Percentiles rank a stretch among this genome's conserved stretches.
Conservation (phyloP, 2,113 vertebrate species). For the Eudyptes chrysolophus region DNA sequence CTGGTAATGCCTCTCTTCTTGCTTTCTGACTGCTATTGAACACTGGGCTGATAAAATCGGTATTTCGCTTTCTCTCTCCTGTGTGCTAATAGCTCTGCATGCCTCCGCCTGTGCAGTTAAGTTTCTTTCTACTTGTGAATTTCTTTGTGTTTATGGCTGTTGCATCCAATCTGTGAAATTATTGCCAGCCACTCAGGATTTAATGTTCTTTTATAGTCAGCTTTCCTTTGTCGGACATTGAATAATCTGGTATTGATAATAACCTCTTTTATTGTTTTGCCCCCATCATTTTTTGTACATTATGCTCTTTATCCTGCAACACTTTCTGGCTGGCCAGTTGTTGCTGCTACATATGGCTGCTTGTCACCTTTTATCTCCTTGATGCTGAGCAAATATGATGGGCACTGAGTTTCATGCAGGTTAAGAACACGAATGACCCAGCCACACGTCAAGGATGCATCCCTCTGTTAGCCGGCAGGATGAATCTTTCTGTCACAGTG, state of each 20-base stretch:
- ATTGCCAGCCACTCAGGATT: background rate
- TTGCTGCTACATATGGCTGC: background rate
- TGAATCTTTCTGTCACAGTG: background rate
- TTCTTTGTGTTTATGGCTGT: background rate
- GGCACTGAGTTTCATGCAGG: background rate
- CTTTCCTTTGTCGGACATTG: background rate
- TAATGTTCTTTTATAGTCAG: background rate
- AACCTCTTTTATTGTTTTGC: background rate
- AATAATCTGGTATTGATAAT: background rate
- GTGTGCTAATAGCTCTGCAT: background rate
- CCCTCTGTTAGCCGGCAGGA: background rate
- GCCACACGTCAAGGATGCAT: background rate
- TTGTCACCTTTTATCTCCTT: background rate
- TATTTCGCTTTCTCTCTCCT: background rate
- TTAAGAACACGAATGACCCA: background rate
- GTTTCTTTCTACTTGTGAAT: background rate
- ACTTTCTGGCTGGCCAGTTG: background rate
- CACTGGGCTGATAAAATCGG: background rate
- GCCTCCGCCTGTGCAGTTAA: background rate
- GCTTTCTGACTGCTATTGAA: background rate
- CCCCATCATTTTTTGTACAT: rapidly evolving
- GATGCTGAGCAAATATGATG: background rate
- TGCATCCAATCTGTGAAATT: background rate
- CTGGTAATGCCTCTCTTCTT: background rate
- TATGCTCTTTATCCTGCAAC: background rate